Evolutionary conservation across 2,113 vertebrate species (phyloP).

Genomic region (Prolemur simus): DNA sequence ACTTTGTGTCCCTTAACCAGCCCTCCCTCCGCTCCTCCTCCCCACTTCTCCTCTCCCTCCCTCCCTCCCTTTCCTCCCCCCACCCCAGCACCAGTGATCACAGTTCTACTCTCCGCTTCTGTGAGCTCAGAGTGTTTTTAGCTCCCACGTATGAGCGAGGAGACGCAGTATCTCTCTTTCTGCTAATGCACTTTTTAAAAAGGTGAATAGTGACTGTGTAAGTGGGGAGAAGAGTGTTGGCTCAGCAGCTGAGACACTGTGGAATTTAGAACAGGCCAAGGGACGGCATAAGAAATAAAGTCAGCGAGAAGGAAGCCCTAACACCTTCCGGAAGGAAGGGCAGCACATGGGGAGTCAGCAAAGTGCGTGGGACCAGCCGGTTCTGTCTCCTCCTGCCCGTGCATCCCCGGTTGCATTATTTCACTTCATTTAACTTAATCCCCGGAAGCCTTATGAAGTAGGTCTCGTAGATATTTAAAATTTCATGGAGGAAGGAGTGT

Average conservation of each 20-base stretch:
- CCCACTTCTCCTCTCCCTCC: no score
- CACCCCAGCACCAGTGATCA: neutral
- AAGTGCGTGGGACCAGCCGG: rapidly evolving
- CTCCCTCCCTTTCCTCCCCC: no score
- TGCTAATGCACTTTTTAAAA: neutral
- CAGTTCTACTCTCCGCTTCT: neutral
- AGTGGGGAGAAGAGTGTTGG: neutral
- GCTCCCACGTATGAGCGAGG: neutral
- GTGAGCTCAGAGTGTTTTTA: neutral
- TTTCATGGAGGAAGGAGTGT: neutral
- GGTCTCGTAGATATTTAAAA: neutral
- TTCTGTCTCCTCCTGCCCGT: neutral
- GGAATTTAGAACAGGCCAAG: neutral
- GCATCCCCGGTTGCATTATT: neutral
- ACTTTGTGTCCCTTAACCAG: neutral
- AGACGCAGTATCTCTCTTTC: neutral
- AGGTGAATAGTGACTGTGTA: neutral
- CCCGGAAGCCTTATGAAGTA: neutral
- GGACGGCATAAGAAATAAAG: neutral
- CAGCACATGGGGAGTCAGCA: rapidly evolving
- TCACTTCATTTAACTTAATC: neutral
- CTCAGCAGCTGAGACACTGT: neutral
- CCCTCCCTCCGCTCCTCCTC: neutral
- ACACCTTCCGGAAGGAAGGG: neutral
- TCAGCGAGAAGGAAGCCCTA: neutral